Conservation (phyloP, 2,113 vertebrate genomes). For the Vidua chalybeata region DNA sequence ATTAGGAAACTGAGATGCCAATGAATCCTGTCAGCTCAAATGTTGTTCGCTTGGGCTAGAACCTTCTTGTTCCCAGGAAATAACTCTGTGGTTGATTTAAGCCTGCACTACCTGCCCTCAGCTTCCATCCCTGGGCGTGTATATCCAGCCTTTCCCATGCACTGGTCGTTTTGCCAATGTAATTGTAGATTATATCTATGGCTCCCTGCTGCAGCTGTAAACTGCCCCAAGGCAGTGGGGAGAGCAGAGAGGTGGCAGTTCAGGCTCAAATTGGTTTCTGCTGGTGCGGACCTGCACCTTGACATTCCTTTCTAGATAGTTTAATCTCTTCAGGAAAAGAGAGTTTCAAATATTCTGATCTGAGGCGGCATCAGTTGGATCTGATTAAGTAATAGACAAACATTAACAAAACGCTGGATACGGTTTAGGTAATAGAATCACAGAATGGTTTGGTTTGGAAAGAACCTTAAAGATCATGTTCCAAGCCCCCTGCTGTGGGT, state of each 20-base stretch:
- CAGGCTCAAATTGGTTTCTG: neutral
- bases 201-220: neutral
- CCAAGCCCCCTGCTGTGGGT: neutral
- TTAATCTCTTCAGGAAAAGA: neutral
- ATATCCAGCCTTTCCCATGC: neutral
- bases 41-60: neutral
- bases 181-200: neutral
- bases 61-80: neutral
- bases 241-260: neutral
- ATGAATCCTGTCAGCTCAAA: neutral
- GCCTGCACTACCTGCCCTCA: neutral
- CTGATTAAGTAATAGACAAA: neutral
- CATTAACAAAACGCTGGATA: neutral
- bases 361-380: neutral
- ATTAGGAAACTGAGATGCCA: neutral
- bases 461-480: neutral
- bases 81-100: neutral
- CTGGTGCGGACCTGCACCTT: neutral
- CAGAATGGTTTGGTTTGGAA: neutral
- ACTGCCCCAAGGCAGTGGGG: neutral
- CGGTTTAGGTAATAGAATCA: neutral
- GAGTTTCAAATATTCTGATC: neutral
- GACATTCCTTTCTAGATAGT: neutral
- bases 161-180: neutral
- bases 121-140: neutral